These are phyloP conservation scores for Perognathus longimembris DNA, from an alignment of 2,113 vertebrate species.

Conservation along the genomic window DNA sequence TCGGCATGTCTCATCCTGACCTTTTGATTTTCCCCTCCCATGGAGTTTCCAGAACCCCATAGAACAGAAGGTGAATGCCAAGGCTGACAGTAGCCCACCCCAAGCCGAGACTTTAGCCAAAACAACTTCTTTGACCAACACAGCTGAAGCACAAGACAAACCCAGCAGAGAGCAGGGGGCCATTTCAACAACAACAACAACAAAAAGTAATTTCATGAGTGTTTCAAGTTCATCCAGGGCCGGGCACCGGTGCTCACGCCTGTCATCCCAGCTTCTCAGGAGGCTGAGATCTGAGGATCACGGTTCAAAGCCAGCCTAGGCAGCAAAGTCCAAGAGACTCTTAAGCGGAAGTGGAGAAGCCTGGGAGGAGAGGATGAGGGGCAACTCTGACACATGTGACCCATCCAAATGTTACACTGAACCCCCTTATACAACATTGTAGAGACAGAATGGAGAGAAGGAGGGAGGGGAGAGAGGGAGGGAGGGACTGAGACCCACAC, in stretches of 20 bases:
- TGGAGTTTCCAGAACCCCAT: background rate
- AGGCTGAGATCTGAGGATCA: background rate
- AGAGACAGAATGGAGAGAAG: background rate
- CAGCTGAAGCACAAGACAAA: background rate
- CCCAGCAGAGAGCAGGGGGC: background rate
- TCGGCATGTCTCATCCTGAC: background rate
- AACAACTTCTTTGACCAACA: background rate
- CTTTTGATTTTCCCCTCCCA: background rate
- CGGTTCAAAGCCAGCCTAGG: too few relatives aligned
- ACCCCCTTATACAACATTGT: too few relatives aligned
- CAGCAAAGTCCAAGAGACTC: too few relatives aligned
- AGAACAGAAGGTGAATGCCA: background rate
- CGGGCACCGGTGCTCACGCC: too few relatives aligned
- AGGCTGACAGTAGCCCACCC: background rate
- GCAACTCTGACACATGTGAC: too few relatives aligned
- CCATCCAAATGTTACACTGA: too few relatives aligned
- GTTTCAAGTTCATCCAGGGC: background rate
- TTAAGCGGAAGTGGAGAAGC: too few relatives aligned
- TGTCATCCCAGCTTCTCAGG: too few relatives aligned
- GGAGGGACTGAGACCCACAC: background rate
- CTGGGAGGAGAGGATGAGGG: too few relatives aligned
- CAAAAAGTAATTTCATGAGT: background rate
- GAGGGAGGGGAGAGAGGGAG: too few relatives aligned
- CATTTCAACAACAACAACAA: slow-evolving; percentile 2
- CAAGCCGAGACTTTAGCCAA: too few relatives aligned